These are phyloP conservation scores for Leucophenga maculata DNA, from an alignment of 2,888 invertebrate genomes.

Conservation along the genomic window DNA sequence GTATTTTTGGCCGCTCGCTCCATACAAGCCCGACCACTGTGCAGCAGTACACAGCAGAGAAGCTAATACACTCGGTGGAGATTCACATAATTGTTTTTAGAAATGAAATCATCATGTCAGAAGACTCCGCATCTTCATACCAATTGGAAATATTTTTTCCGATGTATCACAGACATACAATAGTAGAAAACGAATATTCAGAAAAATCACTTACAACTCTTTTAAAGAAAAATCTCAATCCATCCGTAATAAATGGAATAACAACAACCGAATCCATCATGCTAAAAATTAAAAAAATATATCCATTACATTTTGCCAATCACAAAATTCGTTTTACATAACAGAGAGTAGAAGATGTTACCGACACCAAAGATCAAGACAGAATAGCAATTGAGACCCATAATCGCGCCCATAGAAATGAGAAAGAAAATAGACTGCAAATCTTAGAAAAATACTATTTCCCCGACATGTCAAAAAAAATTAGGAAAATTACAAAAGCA, in stretches of 20 bases:
- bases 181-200: neutral
- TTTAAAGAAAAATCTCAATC: neutral
- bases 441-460: neutral
- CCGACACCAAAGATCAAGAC: neutral
- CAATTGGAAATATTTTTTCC: too few relatives aligned
- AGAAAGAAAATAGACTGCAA: neutral
- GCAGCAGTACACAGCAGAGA: too few relatives aligned
- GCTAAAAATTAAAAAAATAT: neutral
- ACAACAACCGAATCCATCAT: too few relatives aligned
- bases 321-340: neutral
- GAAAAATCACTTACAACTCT: neutral
- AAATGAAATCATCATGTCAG: too few relatives aligned
- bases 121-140: too few relatives aligned
- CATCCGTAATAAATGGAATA: neutral
- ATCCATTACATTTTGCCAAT: neutral
- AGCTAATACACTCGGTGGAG: too few relatives aligned
- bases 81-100: too few relatives aligned
- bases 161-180: too few relatives aligned
- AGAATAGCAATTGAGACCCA: neutral
- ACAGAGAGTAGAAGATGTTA: neutral
- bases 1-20: too few relatives aligned
- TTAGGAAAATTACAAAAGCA: too few relatives aligned
- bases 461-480: neutral
- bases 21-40: too few relatives aligned
- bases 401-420: neutral